Evolutionary conservation across 2,888 invertebrate species (phyloP).

Genomic region (Mayetiola destructor): DNA sequence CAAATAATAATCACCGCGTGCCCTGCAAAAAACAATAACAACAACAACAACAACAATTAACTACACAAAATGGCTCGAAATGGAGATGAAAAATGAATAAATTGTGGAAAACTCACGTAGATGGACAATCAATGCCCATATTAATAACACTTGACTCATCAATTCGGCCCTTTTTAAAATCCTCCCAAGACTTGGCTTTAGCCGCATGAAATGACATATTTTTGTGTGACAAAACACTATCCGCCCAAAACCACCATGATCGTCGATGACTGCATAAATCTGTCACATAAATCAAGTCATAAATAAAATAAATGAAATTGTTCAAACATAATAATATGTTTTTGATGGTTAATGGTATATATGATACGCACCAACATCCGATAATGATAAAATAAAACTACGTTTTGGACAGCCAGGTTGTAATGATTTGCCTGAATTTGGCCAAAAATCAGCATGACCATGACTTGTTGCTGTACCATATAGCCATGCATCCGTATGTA

Average conservation of each 20-base stretch:
- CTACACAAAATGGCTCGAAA: neutral
- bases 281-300: conserved; percentile 23
- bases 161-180: conserved; percentile 36
- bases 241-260: conserved; percentile 47
- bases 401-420: conserved; percentile 24
- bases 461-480: conserved; percentile 44
- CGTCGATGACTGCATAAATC: conserved; percentile 47
- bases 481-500: conserved; percentile 51
- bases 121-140: conserved; percentile 32
- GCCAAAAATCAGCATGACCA: conserved; percentile 43
- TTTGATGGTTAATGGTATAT: neutral
- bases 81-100: neutral
- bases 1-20: conserved; percentile 30
- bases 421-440: conserved; percentile 20
- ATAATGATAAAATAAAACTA: conserved; percentile 29
- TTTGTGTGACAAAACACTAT: conserved; percentile 35
- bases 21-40: neutral
- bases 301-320: conserved; percentile 3
- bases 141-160: conserved; percentile 14
- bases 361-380: conserved; percentile 27
- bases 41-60: neutral
- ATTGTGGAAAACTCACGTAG: conserved; percentile 22
- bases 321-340: neutral
- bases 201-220: conserved; percentile 40
- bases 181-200: conserved; percentile 40